Base-by-base conservation (phyloP, 2,797 vertebrate genomes). In the Fistularia commersonii region DNA sequence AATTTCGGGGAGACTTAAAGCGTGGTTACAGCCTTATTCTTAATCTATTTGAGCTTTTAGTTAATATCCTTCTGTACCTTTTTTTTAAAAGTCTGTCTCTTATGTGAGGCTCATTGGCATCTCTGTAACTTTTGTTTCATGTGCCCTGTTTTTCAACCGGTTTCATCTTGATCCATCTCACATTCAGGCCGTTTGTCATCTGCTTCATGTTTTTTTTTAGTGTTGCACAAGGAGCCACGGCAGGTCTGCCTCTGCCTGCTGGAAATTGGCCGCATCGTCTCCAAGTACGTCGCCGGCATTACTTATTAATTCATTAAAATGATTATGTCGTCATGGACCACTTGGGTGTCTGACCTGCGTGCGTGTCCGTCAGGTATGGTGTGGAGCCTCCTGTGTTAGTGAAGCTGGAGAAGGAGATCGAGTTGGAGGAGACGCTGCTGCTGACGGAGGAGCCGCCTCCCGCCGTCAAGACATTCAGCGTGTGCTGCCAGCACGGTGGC, bases 351-450 rank as follows among this genome's bases (percentile, higher is more conserved):
- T 5, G 1, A 23, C 6, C 7, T 8, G 38, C 15, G 1, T 38
- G 9, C 35, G 39, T 57, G 51, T 31, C 5, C 11, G n/a, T 48
- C 72, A 98, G 97, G 63, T 98, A 93, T 12, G 96, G 94, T 0
- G 92, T 99, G 74, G 97, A 99, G 65, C 97, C 97, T 63, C 96
- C 97, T 1, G 93, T 93, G 1, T 79, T 99, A 68, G 93, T 99
- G 69, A 96, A 98, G 83, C 87, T 99, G 66, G 97, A 99, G 90
- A 94, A 98, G 66, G 97, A 99, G 90, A 99, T 99, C 15, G 97
- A 99, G 60, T 72, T 98, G 64, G 96, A 99, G 85, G 95, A 99
- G 80, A 94, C 93, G 0, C 76, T 95, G 74, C 83, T 98, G 59
- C 84, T 92, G 88, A 84, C 89, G 0, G 91, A 93, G 59, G 91